These are phyloP conservation scores for Paradisaea rubra DNA, from an alignment of 2,113 vertebrate genomes.

Conservation along the genomic window DNA sequence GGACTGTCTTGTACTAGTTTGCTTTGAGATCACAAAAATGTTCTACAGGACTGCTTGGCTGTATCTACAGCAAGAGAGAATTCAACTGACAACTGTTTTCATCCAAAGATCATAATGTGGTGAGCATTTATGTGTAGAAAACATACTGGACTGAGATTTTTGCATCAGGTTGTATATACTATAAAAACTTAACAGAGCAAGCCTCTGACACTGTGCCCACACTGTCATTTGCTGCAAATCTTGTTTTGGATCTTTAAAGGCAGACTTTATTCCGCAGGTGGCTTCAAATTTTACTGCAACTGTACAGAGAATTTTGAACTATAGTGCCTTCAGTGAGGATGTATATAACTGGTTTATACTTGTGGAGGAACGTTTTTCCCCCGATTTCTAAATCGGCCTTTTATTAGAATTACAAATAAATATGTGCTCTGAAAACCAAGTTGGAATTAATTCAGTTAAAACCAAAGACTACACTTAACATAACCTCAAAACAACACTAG, in stretches of 20 bases:
- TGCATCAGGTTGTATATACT: background rate
- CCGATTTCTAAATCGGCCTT: background rate
- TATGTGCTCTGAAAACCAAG: background rate
- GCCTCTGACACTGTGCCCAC: background rate
- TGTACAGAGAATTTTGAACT: background rate
- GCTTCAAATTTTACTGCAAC: background rate
- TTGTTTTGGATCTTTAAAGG: background rate
- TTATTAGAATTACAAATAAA: slow-evolving; percentile 4
- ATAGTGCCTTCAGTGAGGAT: background rate
- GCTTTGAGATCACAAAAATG: background rate
- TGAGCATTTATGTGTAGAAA: background rate
- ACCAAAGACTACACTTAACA: slow-evolving; percentile 9
- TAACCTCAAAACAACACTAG: background rate
- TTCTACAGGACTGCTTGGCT: background rate
- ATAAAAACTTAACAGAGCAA: background rate
- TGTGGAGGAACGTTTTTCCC: background rate
- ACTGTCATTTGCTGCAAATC: background rate
- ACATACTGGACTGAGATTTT: background rate
- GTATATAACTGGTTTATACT: background rate
- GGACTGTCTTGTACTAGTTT: background rate
- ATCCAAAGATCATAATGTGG: background rate
- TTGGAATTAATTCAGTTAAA: slow-evolving; percentile 10
- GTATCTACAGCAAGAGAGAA: background rate
- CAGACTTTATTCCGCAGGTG: background rate
- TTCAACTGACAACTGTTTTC: background rate